Evolutionary conservation across 2,888 invertebrate species (phyloP).

Genomic region (Leucophenga maculata): DNA sequence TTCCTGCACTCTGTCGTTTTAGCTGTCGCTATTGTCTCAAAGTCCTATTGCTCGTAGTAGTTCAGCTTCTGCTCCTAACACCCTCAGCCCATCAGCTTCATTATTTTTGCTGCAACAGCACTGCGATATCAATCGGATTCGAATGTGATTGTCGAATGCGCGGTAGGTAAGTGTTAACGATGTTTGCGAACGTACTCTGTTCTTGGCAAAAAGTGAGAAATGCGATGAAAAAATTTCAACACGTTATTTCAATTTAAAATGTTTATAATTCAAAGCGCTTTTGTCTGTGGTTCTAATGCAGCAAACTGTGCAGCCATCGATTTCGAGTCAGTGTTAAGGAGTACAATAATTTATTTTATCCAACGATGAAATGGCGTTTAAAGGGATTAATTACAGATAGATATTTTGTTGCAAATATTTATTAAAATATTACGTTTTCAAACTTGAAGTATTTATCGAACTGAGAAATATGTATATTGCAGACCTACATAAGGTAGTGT

Average conservation of each 20-base stretch:
- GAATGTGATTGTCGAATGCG: no score
- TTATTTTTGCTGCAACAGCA: background rate
- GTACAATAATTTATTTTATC: background rate
- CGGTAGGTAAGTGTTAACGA: constrained; percentile 70
- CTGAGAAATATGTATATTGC: no score
- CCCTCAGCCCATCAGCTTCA: background rate
- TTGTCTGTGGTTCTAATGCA: constrained; percentile 7
- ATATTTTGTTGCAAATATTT: no score
- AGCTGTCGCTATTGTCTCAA: constrained; percentile 5
- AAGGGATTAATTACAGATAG: no score
- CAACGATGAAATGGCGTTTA: no score
- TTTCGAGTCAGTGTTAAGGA: background rate
- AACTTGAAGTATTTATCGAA: no score
- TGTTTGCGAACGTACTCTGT: constrained; percentile 58
- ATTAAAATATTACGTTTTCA: no score
- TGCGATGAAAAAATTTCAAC: constrained; percentile 57
- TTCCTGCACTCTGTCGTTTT: constrained; percentile 49
- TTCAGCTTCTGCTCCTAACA: constrained; percentile 3
- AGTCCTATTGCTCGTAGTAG: constrained; percentile 12
- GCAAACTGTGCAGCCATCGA: background rate
- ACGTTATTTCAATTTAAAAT: constrained; percentile 69
- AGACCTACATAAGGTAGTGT: no score
- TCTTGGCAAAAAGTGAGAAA: constrained; percentile 35
- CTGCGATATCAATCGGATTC: constrained; percentile 68
- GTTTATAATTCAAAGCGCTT: constrained; percentile 62